Percentiles rank a stretch among this genome's conserved stretches.
Evolutionary conservation across 1,140 invertebrate genomes (phyloP).

Genomic region (Musca vetustissima): DNA sequence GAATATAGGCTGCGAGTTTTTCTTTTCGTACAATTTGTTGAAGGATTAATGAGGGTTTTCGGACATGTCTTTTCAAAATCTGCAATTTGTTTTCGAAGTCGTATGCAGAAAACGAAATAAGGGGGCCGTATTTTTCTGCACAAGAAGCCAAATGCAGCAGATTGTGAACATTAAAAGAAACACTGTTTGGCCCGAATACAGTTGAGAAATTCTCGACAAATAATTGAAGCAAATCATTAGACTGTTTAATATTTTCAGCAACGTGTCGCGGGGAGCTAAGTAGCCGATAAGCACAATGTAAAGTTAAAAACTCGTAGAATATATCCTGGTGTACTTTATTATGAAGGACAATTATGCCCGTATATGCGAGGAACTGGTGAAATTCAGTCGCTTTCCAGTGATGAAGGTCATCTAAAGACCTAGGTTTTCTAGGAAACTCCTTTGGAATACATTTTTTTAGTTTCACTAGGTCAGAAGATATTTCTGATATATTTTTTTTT

Average conservation of each 20-base stretch:
- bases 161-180: conserved; percentile 11
- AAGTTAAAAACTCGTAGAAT: conserved; percentile 11
- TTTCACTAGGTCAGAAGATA: not conserved
- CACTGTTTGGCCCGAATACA: conserved; percentile 1
- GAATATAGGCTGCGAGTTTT: not conserved
- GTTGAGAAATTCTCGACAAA: conserved; percentile 20
- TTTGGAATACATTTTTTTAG: not conserved
- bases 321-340: conserved; percentile 11
- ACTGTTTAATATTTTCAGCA: not conserved
- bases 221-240: conserved; percentile 17
- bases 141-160: not conserved
- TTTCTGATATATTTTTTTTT: not conserved
- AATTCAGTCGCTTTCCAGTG: conserved; percentile 20
- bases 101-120: conserved; percentile 12
- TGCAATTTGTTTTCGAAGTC: conserved; percentile 11
- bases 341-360: not conserved
- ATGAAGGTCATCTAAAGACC: conserved; percentile 2
- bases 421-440: conserved; percentile 2
- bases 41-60: conserved; percentile 8
- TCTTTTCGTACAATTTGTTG: conserved; percentile 17
- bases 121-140: not conserved
- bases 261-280: conserved; percentile 1
- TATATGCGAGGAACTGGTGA: not conserved
- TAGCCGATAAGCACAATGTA: conserved; percentile 14
- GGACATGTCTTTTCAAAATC: conserved; percentile 13